phyloP scores from a whole-genome alignment of 1,140 invertebrate genomes.

The Listronotus bonariensis region DNA sequence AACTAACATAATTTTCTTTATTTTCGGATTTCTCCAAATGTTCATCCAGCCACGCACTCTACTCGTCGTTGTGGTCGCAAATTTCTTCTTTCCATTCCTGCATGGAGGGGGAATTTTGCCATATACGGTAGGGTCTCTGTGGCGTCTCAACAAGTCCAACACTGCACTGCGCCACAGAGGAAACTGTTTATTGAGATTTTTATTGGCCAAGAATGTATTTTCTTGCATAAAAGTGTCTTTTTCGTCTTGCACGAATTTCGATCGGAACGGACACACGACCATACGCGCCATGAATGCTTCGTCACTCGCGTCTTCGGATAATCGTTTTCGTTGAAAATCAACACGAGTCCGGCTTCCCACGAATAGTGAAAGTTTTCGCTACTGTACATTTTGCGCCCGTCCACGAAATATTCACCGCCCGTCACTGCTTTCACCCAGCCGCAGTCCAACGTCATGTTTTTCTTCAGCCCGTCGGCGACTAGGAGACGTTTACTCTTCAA shows the following conservation, averaged over 20 bases:
- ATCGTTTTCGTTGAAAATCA: neutral
- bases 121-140: neutral
- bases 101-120: neutral
- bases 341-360: neutral
- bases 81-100: conserved; percentile 1
- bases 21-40: neutral
- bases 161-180: neutral
- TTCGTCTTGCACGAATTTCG: neutral
- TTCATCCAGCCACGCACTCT: neutral
- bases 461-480: neutral
- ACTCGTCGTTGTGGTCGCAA: neutral
- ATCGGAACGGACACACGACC: neutral
- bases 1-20: neutral
- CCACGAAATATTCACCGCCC: neutral
- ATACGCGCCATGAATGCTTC: conserved; percentile 1
- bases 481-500: neutral
- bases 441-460: neutral
- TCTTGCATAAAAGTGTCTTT: neutral
- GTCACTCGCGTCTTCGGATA: conserved; percentile 1
- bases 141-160: neutral
- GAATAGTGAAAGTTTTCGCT: neutral
- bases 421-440: neutral
- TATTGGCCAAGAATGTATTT: conserved; percentile 1
- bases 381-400: neutral
- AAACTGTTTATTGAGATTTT: neutral